Evolutionary conservation across 2,888 invertebrate species (phyloP).

Genomic region (Pinctada fucata): DNA sequence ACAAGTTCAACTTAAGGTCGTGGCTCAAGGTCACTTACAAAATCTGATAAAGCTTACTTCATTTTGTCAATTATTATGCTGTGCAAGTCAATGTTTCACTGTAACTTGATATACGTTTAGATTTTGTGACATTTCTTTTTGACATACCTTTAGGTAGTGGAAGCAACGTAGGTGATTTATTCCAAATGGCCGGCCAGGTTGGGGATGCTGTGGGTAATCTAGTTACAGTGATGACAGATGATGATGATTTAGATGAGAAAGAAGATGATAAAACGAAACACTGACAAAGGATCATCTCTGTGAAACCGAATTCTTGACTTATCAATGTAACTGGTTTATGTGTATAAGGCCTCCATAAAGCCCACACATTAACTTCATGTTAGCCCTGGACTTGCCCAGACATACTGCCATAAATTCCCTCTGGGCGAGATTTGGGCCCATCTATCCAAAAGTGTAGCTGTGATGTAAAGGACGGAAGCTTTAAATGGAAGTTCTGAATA

Average conservation of each 20-base stretch:
- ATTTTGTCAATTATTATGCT: too few relatives aligned
- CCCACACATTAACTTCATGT: not conserved
- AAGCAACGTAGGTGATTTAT: slow-evolving; percentile 83
- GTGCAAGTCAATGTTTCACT: too few relatives aligned
- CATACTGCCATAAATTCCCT: not conserved
- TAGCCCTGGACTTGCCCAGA: not conserved
- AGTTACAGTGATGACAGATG: slow-evolving; percentile 92
- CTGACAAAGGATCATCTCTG: slow-evolving; percentile 17
- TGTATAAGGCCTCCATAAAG: too few relatives aligned
- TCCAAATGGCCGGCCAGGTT: slow-evolving; percentile 92
- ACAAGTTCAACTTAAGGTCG: too few relatives aligned
- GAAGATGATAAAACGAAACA: slow-evolving; percentile 50
- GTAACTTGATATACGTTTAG: too few relatives aligned
- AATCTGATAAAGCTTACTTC: too few relatives aligned
- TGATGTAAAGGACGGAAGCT: not conserved
- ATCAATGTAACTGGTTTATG: not conserved
- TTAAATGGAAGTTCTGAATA: too few relatives aligned
- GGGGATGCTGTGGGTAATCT: slow-evolving; percentile 92
- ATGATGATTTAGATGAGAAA: slow-evolving; percentile 77
- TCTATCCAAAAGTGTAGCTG: not conserved
- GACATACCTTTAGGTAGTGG: slow-evolving; percentile 43
- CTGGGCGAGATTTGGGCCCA: not conserved
- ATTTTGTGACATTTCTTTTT: too few relatives aligned
- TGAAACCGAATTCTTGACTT: not conserved
- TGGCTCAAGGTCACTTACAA: too few relatives aligned